Base-by-base conservation (phyloP, 2,113 vertebrate species). In the Holacanthus passer region DNA sequence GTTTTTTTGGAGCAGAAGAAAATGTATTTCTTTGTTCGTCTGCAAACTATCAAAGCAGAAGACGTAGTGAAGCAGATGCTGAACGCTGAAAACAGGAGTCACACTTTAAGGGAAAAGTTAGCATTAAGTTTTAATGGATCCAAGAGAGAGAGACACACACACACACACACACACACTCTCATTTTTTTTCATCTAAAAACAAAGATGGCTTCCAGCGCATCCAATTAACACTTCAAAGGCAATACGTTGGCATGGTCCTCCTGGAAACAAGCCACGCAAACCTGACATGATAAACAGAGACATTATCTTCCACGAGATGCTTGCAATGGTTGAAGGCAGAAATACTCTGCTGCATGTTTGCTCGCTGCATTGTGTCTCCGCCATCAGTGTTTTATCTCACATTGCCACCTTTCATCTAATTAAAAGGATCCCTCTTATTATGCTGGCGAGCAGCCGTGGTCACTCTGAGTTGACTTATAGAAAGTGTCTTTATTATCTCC, bases 191-290 rank as follows among this genome's bases (percentile, higher is more conserved):
- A 73, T 84, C 83, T 79, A 85, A 88, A 94, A 90, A 93, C 87
- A 91, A 95, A 93, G 89, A 93, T 92, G 89, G 87, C 90, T 85
- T 84, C 85, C 87, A 87, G 91, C 75, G 39, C 59, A 79, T 89
- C 73, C 84, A 85, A 94, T 95, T 94, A 94, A 89, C 90, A 95
- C 90, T 92, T 94, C 92, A 94, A 94, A 94, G 86, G 68, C 47
- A 32, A 66, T 29, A 63, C 8, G 53, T 73, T 91, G 88, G 86
- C 91, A 70, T 62, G 56, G 73, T 81, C 65, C 69, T 84, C 76
- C 76, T 87, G 85, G 83, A 88, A 65, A 80, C n/a, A 19, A 93
- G 82, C 87, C 83, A 83, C 74, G 52, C 83, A 79, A 71, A 81
- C 22, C 87, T 87, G 82, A 90, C 82, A 88, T 81, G 79, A 89